Evolutionary conservation across 2,797 vertebrate genomes (phyloP).

Genomic region (Sylvia borin): DNA sequence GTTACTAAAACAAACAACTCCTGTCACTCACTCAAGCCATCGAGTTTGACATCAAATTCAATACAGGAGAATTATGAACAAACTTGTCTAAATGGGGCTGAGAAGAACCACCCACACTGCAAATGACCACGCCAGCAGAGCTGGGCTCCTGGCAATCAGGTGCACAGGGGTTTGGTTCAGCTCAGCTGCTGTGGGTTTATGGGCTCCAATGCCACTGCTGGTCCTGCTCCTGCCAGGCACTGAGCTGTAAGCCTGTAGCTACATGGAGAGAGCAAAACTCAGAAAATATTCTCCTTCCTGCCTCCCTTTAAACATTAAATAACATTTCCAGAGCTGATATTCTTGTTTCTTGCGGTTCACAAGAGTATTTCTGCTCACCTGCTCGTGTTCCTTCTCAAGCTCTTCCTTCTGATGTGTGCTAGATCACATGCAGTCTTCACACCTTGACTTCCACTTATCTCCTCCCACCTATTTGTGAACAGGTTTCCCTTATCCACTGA

Average conservation of each 20-base stretch:
- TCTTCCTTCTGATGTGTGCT: background rate
- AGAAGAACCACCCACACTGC: background rate
- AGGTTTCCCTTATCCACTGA: background rate
- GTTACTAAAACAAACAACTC: background rate
- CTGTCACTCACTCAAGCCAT: background rate
- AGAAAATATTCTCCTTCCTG: background rate
- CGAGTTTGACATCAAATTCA: background rate
- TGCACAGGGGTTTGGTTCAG: background rate
- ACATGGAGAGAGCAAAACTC: background rate
- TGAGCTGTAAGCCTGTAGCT: background rate
- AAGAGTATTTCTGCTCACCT: background rate
- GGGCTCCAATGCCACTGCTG: background rate
- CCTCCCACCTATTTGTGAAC: background rate
- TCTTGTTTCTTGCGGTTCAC: background rate
- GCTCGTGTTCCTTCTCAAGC: background rate
- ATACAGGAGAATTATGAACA: background rate
- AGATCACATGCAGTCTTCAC: background rate
- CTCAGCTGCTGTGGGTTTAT: background rate
- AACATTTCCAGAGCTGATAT: background rate
- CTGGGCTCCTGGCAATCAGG: background rate
- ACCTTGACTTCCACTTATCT: background rate
- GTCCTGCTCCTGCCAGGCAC: background rate
- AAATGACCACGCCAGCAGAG: background rate
- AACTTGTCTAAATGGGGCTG: background rate
- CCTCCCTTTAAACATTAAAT: background rate